Percentiles rank a stretch among this genome's conserved stretches.
Conservation (phyloP, 2,888 invertebrate species). For the Pheosia gnoma region DNA sequence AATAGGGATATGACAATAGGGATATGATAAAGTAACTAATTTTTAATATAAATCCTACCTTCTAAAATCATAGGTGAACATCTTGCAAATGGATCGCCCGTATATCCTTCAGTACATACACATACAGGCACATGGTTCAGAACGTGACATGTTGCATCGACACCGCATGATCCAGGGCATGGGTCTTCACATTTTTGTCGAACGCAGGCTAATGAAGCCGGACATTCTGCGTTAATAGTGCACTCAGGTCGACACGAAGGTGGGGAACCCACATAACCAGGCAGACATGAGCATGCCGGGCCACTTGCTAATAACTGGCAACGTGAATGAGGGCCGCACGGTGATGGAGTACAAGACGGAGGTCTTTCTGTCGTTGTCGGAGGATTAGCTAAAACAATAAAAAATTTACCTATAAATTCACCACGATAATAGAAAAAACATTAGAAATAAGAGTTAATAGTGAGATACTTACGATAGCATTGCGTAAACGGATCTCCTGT, state of each 20-base stretch:
- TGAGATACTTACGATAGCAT: constrained; percentile 87
- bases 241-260: constrained; percentile 93
- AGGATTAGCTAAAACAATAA: constrained; percentile 55
- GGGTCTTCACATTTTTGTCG: constrained; percentile 92
- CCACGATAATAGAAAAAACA: constrained; percentile 1
- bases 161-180: constrained; percentile 92
- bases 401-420: constrained; percentile 7
- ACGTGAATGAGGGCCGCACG: constrained; percentile 93
- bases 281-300: constrained; percentile 91
- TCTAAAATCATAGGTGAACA: constrained; percentile 84
- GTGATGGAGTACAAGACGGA: constrained; percentile 91
- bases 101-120: constrained; percentile 89
- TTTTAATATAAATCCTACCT: constrained; percentile 52
- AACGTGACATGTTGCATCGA: constrained; percentile 91
- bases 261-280: constrained; percentile 91
- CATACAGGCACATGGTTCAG: constrained; percentile 92
- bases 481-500: constrained; percentile 94
- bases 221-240: constrained; percentile 91
- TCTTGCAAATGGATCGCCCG: constrained; percentile 92
- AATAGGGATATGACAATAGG: too few relatives aligned
- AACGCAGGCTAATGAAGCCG: constrained; percentile 89
- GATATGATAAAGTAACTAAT: too few relatives aligned
- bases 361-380: constrained; percentile 86
- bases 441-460: not conserved
- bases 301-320: constrained; percentile 89